A percentile compares a stretch with the other conserved stretches of the same genome.
These are phyloP conservation scores for Catocala nupta DNA, from an alignment of 2,888 invertebrate species.

Conservation along the genomic window DNA sequence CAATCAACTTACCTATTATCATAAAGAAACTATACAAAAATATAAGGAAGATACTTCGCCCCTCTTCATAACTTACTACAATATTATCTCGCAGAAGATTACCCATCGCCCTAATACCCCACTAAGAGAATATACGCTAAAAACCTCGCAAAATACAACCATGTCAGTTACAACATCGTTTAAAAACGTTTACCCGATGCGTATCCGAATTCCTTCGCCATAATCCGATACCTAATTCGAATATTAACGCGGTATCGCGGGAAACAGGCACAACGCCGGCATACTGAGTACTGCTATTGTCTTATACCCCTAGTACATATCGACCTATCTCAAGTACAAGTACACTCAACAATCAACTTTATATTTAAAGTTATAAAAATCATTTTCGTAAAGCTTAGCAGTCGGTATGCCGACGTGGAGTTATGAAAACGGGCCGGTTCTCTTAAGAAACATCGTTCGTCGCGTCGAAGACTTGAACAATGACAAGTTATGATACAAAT, in stretches of 20 bases:
- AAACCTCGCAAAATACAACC: constrained; percentile 24
- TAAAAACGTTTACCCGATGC: constrained; percentile 48
- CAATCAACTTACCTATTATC: too few relatives aligned
- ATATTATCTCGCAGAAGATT: too few relatives aligned
- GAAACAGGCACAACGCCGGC: constrained; percentile 69
- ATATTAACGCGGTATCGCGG: constrained; percentile 76
- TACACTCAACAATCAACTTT: constrained; percentile 53
- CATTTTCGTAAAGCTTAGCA: constrained; percentile 47
- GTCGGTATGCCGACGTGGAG: constrained; percentile 53
- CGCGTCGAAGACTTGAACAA: constrained; percentile 58
- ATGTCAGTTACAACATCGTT: constrained; percentile 50
- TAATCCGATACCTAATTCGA: constrained; percentile 71
- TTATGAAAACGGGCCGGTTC: constrained; percentile 60
- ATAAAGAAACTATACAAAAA: too few relatives aligned
- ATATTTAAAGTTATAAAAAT: constrained; percentile 44
- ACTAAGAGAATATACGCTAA: not conserved
- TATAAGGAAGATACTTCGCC: too few relatives aligned
- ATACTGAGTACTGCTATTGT: constrained; percentile 74
- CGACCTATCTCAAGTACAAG: constrained; percentile 38
- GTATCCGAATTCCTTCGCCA: constrained; percentile 55
- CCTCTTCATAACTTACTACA: too few relatives aligned
- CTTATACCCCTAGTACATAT: constrained; percentile 40
- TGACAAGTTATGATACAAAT: constrained; percentile 74
- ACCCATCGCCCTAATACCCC: too few relatives aligned
- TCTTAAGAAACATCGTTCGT: constrained; percentile 46